phyloP scores from a whole-genome alignment of 2,888 invertebrate genomes.

The Aphodius granarius region DNA sequence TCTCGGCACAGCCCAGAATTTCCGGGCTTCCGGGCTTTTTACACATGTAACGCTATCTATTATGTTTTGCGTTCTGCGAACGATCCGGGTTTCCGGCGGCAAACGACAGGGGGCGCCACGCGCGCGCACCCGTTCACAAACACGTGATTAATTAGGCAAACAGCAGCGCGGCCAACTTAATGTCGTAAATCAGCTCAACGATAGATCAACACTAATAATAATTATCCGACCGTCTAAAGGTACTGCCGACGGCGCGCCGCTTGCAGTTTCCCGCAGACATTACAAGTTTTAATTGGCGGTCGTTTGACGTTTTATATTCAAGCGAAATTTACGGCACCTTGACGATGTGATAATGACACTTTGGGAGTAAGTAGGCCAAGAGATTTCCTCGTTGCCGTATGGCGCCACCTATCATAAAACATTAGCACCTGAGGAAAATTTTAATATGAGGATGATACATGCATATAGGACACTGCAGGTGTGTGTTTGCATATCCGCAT shows the following conservation, averaged over 20 bases:
- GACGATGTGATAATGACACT: neutral
- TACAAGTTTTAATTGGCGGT: slow-evolving; percentile 3
- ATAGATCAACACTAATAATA: slow-evolving; percentile 25
- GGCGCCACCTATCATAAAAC: neutral
- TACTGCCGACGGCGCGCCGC: neutral
- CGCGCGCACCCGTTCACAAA: slow-evolving; percentile 5
- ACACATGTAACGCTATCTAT: slow-evolving; percentile 10
- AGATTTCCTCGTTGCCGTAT: neutral
- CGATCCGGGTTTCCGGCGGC: neutral
- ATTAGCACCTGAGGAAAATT: too few relatives aligned
- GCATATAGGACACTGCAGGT: too few relatives aligned
- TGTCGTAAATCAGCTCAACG: slow-evolving; percentile 23
- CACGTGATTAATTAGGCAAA: slow-evolving; percentile 24
- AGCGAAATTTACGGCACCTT: neutral
- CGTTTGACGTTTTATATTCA: neutral
- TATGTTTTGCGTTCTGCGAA: slow-evolving; percentile 6
- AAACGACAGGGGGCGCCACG: neutral
- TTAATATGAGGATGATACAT: too few relatives aligned
- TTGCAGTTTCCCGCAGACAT: neutral
- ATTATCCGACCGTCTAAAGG: neutral
- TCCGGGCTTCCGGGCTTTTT: neutral
- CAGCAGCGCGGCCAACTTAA: slow-evolving; percentile 21
- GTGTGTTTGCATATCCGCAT: too few relatives aligned
- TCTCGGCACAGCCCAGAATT: neutral
- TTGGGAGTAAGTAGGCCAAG: neutral